Percentiles rank a stretch among this genome's conserved stretches.
phyloP scores from a whole-genome alignment of 2,888 invertebrate species.

The Nomada ferruginata region DNA sequence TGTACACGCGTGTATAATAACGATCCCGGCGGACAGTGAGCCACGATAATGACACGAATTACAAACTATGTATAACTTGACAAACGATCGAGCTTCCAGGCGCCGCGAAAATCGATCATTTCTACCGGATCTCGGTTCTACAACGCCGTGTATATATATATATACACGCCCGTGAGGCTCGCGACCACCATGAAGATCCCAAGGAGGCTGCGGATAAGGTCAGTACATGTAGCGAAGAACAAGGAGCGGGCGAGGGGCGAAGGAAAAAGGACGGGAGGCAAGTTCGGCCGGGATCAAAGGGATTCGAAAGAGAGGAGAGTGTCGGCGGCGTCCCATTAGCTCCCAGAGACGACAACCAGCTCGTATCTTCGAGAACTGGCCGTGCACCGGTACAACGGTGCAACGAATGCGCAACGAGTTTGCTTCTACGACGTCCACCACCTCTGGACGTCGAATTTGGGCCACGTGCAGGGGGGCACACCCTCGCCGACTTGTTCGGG shows the following conservation, averaged over 20 bases:
- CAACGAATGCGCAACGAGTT: slow-evolving; percentile 24
- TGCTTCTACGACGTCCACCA: too few relatives aligned
- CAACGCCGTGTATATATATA: slow-evolving; percentile 29
- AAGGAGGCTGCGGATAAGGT: slow-evolving; percentile 68
- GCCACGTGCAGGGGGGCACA: too few relatives aligned
- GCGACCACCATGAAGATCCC: slow-evolving; percentile 78
- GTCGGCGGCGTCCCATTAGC: slow-evolving; percentile 80
- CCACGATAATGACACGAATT: neutral
- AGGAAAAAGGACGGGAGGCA: slow-evolving; percentile 72
- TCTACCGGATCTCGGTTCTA: slow-evolving; percentile 41
- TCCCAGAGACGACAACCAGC: slow-evolving; percentile 78
- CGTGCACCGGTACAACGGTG: slow-evolving; percentile 45
- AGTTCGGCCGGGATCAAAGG: slow-evolving; percentile 82
- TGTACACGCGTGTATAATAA: neutral
- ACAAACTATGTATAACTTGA: slow-evolving; percentile 23
- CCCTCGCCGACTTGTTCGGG: too few relatives aligned
- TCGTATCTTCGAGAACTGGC: slow-evolving; percentile 70
- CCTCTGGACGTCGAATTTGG: too few relatives aligned
- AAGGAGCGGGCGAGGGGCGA: slow-evolving; percentile 28
- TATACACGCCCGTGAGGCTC: slow-evolving; percentile 30
- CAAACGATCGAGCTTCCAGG: slow-evolving; percentile 31
- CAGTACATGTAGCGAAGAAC: slow-evolving; percentile 45
- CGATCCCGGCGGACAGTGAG: neutral
- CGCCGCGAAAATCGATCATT: slow-evolving; percentile 54
- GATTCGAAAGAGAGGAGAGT: slow-evolving; percentile 69